A percentile compares a stretch with the other conserved stretches of the same genome.
Evolutionary conservation across 1,140 invertebrate genomes (phyloP).

Genomic region (Zaprionus ghesquierei): DNA sequence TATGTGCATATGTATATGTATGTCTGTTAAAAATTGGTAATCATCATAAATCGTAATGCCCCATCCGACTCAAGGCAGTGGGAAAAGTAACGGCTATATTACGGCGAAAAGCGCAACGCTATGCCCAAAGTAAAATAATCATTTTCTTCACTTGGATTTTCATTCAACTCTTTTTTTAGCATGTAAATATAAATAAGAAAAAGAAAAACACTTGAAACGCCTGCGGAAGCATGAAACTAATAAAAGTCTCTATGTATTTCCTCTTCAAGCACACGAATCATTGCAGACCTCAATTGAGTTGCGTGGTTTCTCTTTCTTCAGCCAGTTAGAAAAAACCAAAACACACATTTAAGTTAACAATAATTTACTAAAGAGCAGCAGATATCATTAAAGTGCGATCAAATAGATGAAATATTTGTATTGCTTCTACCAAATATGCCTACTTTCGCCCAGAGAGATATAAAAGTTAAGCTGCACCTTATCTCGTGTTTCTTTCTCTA

Average conservation of each 20-base stretch:
- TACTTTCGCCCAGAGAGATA: slow-evolving; percentile 6
- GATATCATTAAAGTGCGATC: slow-evolving; percentile 16
- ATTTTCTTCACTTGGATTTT: slow-evolving; percentile 26
- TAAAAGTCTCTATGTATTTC: slow-evolving; percentile 36
- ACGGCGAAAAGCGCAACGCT: slow-evolving; percentile 13
- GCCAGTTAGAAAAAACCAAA: not conserved
- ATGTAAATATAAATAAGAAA: slow-evolving; percentile 18
- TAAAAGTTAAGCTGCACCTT: slow-evolving; percentile 1
- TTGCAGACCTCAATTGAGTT: slow-evolving; percentile 12
- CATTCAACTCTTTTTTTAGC: slow-evolving; percentile 24
- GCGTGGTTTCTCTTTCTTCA: slow-evolving; percentile 10
- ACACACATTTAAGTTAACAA: not conserved
- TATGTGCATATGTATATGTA: not conserved
- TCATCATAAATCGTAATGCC: slow-evolving; percentile 78
- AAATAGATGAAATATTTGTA: slow-evolving; percentile 3
- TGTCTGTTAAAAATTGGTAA: slow-evolving; percentile 51
- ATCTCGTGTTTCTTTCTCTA: slow-evolving; percentile 24
- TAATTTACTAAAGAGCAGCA: not conserved
- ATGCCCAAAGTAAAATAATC: slow-evolving; percentile 11
- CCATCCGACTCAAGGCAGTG: slow-evolving; percentile 35
- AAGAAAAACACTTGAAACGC: slow-evolving; percentile 17
- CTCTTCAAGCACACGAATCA: slow-evolving; percentile 39
- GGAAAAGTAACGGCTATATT: slow-evolving; percentile 50
- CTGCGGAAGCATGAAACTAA: slow-evolving; percentile 33
- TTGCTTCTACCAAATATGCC: not conserved